phyloP scores from a whole-genome alignment of 2,888 invertebrate genomes.

The Monoplex corrugatus region DNA sequence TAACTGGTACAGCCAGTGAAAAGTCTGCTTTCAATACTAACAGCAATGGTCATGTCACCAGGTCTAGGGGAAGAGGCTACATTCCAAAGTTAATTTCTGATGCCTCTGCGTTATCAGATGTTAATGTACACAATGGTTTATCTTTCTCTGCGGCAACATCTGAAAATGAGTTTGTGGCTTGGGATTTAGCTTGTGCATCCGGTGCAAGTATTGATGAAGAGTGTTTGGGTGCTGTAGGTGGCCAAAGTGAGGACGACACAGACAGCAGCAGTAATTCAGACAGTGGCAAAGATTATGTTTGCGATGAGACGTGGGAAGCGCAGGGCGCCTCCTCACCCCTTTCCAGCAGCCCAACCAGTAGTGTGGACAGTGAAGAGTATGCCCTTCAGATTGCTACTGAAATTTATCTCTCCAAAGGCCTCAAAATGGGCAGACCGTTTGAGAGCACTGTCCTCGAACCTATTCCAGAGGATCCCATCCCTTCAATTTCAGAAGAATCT shows the following conservation, averaged over 20 bases:
- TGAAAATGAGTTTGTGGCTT: neutral
- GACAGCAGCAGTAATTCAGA: conserved; percentile 51
- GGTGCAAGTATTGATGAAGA: conserved; percentile 46
- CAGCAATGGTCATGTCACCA: neutral
- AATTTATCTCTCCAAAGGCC: conserved; percentile 73
- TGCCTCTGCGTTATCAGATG: neutral
- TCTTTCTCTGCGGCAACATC: neutral
- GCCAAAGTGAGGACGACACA: conserved; percentile 2
- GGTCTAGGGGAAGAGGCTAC: neutral
- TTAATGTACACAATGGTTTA: neutral
- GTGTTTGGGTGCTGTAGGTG: neutral
- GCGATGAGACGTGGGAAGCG: conserved; percentile 47
- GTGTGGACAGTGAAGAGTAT: conserved; percentile 55
- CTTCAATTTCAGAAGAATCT: conserved; percentile 48
- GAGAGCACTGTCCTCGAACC: conserved; percentile 68
- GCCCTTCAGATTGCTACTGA: conserved; percentile 66
- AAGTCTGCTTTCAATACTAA: neutral
- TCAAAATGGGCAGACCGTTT: conserved; percentile 67
- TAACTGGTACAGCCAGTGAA: conserved; percentile 3
- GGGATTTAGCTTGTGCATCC: neutral
- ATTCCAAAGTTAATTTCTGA: neutral
- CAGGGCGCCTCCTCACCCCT: conserved; percentile 5
- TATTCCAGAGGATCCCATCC: conserved; percentile 69
- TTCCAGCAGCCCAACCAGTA: conserved; percentile 17
- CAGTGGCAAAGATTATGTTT: conserved; percentile 56